phyloP scores from a whole-genome alignment of 2,113 vertebrate genomes.

The Atherinomorus stipes region DNA sequence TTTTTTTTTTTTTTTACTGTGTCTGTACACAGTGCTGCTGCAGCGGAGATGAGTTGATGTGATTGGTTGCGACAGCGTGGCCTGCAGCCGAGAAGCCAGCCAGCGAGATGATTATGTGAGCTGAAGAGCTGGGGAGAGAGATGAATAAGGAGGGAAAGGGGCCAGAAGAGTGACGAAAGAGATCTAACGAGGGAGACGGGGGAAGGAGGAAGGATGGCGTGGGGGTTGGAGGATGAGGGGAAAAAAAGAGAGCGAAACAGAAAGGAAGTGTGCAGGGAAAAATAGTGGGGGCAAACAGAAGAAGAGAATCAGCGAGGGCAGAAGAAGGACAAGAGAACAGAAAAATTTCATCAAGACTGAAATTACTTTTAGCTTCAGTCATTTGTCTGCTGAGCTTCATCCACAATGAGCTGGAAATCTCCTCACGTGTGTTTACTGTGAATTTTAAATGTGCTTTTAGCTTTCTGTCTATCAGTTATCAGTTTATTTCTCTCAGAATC shows the following conservation, averaged over 20 bases:
- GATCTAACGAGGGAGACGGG: slow-evolving; percentile 40
- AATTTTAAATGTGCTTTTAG: not conserved
- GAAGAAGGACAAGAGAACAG: not conserved
- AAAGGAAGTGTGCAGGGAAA: slow-evolving; percentile 7
- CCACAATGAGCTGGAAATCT: not conserved
- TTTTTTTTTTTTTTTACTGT: slow-evolving; percentile 14
- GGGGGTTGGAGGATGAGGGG: not conserved
- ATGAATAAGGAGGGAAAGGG: slow-evolving; percentile 39
- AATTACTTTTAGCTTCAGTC: slow-evolving; percentile 32
- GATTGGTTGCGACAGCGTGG: slow-evolving; percentile 75
- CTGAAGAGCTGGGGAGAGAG: slow-evolving; percentile 73
- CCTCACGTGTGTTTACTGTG: not conserved
- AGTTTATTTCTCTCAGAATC: not conserved
- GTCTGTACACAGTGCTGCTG: slow-evolving; percentile 53
- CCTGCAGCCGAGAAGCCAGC: slow-evolving; percentile 67
- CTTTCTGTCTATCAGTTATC: not conserved
- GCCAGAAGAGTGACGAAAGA: slow-evolving; percentile 41
- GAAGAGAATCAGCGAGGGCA: not conserved
- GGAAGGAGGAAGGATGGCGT: not conserved
- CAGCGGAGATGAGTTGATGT: slow-evolving; percentile 74
- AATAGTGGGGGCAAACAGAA: not conserved
- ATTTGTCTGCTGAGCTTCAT: not conserved
- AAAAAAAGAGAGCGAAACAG: slow-evolving; percentile 33
- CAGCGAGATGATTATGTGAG: slow-evolving; percentile 77
- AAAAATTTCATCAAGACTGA: slow-evolving; percentile 48